Conservation (phyloP, 1,140 invertebrate genomes). For the Meteorus sp. region DNA sequence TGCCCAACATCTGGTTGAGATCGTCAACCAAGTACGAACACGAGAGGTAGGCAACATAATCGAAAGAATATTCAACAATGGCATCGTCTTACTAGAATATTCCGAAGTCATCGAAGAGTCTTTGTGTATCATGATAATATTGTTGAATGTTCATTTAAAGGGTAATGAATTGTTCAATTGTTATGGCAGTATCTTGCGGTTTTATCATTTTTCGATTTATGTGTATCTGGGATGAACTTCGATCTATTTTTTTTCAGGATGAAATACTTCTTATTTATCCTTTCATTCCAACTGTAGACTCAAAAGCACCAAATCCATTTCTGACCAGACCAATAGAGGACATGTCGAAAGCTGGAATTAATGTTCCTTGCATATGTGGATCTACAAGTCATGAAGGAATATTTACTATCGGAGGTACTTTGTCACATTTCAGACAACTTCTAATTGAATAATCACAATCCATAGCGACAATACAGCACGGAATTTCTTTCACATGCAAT, state of each 20-base stretch:
- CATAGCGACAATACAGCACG: not conserved
- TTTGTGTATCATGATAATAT: no score
- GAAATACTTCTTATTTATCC: conserved; percentile 19
- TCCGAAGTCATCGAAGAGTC: not conserved
- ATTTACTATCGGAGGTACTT: conserved; percentile 37
- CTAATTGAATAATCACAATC: not conserved
- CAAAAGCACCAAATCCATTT: conserved; percentile 48
- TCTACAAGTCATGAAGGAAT: conserved; percentile 64
- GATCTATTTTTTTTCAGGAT: conserved; percentile 31
- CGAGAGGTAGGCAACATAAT: not conserved
- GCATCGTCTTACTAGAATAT: not conserved
- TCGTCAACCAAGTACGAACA: not conserved
- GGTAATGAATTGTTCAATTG: no score
- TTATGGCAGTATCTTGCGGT: not conserved
- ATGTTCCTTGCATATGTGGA: conserved; percentile 65
- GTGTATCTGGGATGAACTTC: no score
- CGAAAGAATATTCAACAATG: not conserved
- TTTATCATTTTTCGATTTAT: not conserved
- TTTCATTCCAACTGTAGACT: conserved; percentile 42
- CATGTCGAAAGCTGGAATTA: conserved; percentile 52
- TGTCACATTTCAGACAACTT: not conserved
- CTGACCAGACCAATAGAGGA: conserved; percentile 44
- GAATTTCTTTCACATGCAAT: not conserved
- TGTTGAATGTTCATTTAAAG: no score
- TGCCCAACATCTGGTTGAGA: conserved; percentile 22